Percentiles rank a stretch among this genome's conserved stretches.
Conservation (phyloP, 1,140 invertebrate species). For the Apis cerana region DNA sequence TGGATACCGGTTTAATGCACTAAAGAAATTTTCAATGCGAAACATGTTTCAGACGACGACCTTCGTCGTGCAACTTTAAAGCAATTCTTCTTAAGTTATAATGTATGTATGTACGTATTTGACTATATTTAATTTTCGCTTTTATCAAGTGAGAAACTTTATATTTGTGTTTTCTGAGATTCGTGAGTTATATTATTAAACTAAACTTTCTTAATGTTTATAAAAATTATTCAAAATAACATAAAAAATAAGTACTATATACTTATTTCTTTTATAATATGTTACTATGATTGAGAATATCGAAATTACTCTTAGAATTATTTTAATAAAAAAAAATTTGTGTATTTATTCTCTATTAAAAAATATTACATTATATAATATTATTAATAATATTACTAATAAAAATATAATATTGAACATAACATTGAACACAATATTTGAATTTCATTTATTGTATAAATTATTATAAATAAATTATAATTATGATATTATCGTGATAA, state of each 20-base stretch:
- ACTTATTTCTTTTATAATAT: not conserved
- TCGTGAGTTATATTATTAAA: not conserved
- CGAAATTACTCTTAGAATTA: not conserved
- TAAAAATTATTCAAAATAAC: not conserved
- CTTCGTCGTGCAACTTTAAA: constrained; percentile 36
- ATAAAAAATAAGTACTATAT: not conserved
- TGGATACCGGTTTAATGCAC: constrained; percentile 31
- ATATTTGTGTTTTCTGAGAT: not conserved
- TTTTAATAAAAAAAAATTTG: not conserved
- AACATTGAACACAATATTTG: no score
- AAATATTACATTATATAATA: no score
- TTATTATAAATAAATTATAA: not conserved
- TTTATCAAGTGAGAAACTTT: not conserved
- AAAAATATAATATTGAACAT: no score
- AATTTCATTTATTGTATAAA: not conserved
- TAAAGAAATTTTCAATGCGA: constrained; percentile 39
- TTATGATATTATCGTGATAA: not conserved
- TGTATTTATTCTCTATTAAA: not conserved
- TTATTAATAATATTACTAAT: not conserved
- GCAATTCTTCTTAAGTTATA: constrained; percentile 18
- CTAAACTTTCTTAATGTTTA: not conserved
- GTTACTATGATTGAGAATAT: not conserved
- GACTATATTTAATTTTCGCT: constrained; percentile 3
- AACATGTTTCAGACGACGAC: constrained; percentile 25
- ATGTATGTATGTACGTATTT: not conserved